Base-by-base conservation (phyloP, 2,113 vertebrate genomes). In the Fregata magnificens region DNA sequence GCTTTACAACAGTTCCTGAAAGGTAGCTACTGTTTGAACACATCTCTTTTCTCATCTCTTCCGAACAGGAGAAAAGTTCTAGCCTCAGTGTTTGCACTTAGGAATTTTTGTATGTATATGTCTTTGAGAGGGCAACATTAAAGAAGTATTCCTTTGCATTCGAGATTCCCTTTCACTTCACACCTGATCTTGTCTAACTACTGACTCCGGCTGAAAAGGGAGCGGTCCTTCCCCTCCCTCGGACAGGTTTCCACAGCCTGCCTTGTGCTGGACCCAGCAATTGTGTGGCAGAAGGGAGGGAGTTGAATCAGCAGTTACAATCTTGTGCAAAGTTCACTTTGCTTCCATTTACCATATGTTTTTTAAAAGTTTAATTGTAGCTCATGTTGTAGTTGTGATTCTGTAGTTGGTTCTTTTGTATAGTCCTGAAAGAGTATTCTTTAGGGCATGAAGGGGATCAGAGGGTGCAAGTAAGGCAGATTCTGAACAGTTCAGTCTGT, bases 81-180 rank as follows among this genome's bases (percentile, higher is more conserved):
- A 21, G 6, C 17, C 14, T 29, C 5, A 2, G 25, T 38, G 7
- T 22, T 77, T 36, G 55, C 7, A 3, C 31, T 31, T 16, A 1
- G 20, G 21, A 58, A 0, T 28, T 42, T 19, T 13, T 9, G 9
- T 19, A 11, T 1, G 1, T 25, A 0, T 29, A 2, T 6, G 25
- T 55, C 53, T 77, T 36, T 4, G 49, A 22, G 74, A 40, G 21
- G 58, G 3, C 6, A 10, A 1, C 5, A 1, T 5, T 4, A 2
- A 14, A 26, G 52, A 31, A 14, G 5, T 2, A 5, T 25, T 73
- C 38, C 47, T 76, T 76, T 53, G 29, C 22, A 2, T 29, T 49
- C 1, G 2, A 40, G 72, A 2, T 55, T 29, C 14, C 28, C 47
- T 72, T 42, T 61, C 1, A 1, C 34, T 49, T 74, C 40, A 1